Conservation (phyloP, 2,888 invertebrate genomes). For the Euzophera pinguis region DNA sequence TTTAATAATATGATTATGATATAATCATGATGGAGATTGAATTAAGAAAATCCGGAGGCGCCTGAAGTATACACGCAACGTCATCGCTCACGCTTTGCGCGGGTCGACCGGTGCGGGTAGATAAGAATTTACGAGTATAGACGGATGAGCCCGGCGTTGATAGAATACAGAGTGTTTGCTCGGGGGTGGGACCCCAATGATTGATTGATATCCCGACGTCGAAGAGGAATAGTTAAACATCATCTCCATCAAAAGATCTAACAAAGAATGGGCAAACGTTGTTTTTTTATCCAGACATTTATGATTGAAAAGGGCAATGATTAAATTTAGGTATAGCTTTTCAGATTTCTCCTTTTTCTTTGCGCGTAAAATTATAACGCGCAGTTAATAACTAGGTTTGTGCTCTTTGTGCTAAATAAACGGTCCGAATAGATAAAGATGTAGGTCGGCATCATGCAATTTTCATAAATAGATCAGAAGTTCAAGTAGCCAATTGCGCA, state of each 20-base stretch:
- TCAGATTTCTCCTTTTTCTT: too few relatives aligned
- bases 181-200: constrained; percentile 49
- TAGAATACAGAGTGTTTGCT: constrained; percentile 64
- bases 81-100: constrained; percentile 63
- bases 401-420: constrained; percentile 47
- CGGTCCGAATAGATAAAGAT: constrained; percentile 37
- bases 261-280: constrained; percentile 25
- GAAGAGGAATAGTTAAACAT: constrained; percentile 49
- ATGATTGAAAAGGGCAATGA: constrained; percentile 7
- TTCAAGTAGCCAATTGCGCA: constrained; percentile 35
- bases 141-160: constrained; percentile 60
- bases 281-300: constrained; percentile 20
- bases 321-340: background rate
- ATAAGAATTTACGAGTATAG: constrained; percentile 63
- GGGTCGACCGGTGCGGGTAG: constrained; percentile 48
- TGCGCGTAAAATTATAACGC: constrained; percentile 9
- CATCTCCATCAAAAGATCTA: constrained; percentile 24
- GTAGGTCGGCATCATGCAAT: constrained; percentile 53
- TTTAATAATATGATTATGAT: constrained; percentile 30
- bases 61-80: constrained; percentile 52
- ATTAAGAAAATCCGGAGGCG: constrained; percentile 36
- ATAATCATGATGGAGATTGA: constrained; percentile 37
- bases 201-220: constrained; percentile 55
- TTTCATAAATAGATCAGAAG: constrained; percentile 34
- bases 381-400: constrained; percentile 28